Base-by-base conservation (phyloP, 1,140 invertebrate species). In the Drosophila ercepeae region DNA sequence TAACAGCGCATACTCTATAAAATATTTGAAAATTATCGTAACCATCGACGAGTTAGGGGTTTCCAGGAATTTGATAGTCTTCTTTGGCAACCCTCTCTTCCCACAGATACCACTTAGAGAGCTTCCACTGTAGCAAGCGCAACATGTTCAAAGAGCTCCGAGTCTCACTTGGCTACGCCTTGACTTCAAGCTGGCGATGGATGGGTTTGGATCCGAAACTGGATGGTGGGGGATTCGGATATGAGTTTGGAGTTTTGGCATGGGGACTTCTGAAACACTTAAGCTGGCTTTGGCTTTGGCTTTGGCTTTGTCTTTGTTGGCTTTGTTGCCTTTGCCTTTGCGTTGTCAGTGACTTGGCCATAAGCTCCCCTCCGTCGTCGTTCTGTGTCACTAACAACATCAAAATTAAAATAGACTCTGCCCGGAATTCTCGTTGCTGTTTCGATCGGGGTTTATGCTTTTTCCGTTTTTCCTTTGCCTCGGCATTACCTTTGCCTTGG, bases 361-460 rank as follows among this genome's bases (percentile, higher is more conserved):
- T 74, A 69, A 82, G 36, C 36, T 39, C 36, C 36, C 13, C 36
- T 39, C 6, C 21, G 1, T 42, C 19, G 48, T 45, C 64, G 64
- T 77, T 71, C 75, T 84, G 63, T 78, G 79, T 78, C 76, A 76
- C 75, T 75, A 84, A 75, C 81, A 64, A 84, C 79, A 67, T 76
- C 79, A 84, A 75, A 86, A 83, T 83, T 67, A 71, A 84, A 83
- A 84, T 79, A 79, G 79, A 84, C 79, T 82, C 49, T 72, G 59
- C 48, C 55, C 59, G 61, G 64, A 32, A 39, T 29, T 54, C 29
- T 50, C 18, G 8, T 5, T 23, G 36, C 8, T 36, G 18, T 23
- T 46, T 21, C 8, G 42, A 14, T 29, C 8, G 18, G 11, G 39
- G 7, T 7, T 39, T 55, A 44, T 23, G 36, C 42, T 50, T 46